Evolutionary conservation across 2,113 vertebrate species (phyloP).

Genomic region (Vicugna pacos): DNA sequence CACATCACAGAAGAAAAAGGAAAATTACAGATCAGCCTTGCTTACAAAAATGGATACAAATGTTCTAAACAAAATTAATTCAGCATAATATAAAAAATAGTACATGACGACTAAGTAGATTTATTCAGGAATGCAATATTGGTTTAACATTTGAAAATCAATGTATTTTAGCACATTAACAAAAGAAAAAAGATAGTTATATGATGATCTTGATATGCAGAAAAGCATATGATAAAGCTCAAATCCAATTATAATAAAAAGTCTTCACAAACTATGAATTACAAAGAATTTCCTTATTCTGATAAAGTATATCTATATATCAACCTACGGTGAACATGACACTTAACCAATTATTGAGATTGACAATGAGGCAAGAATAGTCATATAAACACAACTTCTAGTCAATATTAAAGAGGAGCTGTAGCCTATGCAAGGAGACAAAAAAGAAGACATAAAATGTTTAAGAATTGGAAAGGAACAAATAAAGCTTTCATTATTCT

Average conservation of each 20-base stretch:
- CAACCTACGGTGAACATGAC: not conserved
- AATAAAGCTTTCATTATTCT: not conserved
- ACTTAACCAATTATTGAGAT: not conserved
- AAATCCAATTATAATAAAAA: not conserved
- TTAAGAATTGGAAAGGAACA: not conserved
- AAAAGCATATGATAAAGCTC: not conserved
- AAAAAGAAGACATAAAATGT: not conserved
- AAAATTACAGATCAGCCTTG: not conserved
- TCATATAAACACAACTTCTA: not conserved
- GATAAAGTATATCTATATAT: not conserved
- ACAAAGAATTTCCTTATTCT: not conserved
- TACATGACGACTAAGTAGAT: not conserved
- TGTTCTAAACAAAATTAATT: slow-evolving; percentile 2
- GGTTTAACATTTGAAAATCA: not conserved
- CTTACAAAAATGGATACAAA: not conserved
- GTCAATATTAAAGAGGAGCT: not conserved
- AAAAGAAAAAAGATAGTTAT: not conserved
- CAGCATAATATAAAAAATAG: not conserved
- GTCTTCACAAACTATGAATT: not conserved
- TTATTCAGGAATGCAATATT: not conserved
- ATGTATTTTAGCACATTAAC: not conserved
- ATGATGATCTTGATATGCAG: not conserved
- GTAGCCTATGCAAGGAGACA: not conserved
- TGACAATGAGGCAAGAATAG: not conserved
- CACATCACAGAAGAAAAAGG: not conserved